Percentiles rank a stretch among this genome's conserved stretches.
phyloP scores from a whole-genome alignment of 2,797 vertebrate genomes.

The Pangasius mekongensis region DNA sequence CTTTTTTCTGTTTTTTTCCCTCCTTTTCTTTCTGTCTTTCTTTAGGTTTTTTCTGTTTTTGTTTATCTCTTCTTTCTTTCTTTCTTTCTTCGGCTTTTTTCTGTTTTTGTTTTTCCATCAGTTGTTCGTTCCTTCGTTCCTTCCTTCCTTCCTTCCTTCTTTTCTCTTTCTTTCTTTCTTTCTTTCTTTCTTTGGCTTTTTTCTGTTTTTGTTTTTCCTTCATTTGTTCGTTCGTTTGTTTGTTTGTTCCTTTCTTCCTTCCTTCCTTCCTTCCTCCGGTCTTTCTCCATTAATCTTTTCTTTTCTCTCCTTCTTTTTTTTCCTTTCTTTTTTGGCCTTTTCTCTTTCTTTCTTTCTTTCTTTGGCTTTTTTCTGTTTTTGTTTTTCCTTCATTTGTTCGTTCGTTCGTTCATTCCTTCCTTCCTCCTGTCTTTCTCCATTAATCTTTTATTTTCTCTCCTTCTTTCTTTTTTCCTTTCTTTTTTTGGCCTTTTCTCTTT shows the following conservation, averaged over 20 bases:
- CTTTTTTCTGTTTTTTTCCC: background rate
- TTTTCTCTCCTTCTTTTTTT: background rate
- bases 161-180: background rate
- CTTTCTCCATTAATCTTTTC: no score
- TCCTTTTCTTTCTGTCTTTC: no score
- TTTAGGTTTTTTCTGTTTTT: no score
- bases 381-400: no score
- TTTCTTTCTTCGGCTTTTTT: background rate
- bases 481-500: background rate
- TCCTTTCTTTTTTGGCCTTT: background rate
- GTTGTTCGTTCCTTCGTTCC: background rate
- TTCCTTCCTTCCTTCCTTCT: background rate
- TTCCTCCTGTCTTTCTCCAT: background rate
- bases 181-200: background rate
- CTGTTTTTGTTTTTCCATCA: no score
- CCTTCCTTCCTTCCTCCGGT: no score
- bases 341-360: no score
- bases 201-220: background rate
- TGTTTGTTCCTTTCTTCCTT: no score
- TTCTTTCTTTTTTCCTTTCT: background rate
- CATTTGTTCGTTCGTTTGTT: background rate
- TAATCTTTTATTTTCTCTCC: background rate
- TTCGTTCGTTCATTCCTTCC: background rate
- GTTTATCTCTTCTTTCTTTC: no score
- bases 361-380: no score